phyloP scores from a whole-genome alignment of 2,888 invertebrate species.

The Crocallis elinguaria region DNA sequence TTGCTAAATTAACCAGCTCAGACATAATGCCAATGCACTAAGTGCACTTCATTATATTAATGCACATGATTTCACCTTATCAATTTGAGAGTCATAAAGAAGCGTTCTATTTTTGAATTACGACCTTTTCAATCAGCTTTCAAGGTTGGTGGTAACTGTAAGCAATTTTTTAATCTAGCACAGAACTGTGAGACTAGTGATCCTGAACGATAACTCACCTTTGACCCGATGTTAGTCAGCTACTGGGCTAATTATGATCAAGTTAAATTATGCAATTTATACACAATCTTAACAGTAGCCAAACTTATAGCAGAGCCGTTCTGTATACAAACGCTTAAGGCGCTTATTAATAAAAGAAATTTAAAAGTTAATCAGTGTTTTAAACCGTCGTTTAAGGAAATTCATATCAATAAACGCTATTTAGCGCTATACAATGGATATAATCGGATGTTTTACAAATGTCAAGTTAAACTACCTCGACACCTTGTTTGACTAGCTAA shows the following conservation, averaged over 20 bases:
- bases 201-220: conserved; percentile 11
- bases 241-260: conserved; percentile 8
- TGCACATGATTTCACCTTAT: neutral
- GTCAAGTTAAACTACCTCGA: too few species aligned
- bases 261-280: conserved; percentile 16
- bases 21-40: neutral
- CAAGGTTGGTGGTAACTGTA: conserved; percentile 18
- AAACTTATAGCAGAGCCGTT: neutral
- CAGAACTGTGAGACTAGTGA: neutral
- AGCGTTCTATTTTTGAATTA: neutral
- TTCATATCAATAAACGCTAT: too few species aligned
- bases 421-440: too few species aligned
- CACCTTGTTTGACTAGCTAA: too few species aligned
- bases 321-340: neutral
- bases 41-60: neutral
- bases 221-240: conserved; percentile 21
- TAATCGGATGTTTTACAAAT: too few species aligned
- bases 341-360: neutral
- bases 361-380: neutral
- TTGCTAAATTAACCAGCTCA: neutral
- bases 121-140: conserved; percentile 1
- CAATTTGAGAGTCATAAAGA: neutral
- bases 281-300: neutral
- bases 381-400: too few species aligned
- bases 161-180: conserved; percentile 2